Evolutionary conservation across 2,888 invertebrate genomes (phyloP), one percentile per base, ranked within the genome.

Genomic region (Limnephilus lunatus): DNA sequence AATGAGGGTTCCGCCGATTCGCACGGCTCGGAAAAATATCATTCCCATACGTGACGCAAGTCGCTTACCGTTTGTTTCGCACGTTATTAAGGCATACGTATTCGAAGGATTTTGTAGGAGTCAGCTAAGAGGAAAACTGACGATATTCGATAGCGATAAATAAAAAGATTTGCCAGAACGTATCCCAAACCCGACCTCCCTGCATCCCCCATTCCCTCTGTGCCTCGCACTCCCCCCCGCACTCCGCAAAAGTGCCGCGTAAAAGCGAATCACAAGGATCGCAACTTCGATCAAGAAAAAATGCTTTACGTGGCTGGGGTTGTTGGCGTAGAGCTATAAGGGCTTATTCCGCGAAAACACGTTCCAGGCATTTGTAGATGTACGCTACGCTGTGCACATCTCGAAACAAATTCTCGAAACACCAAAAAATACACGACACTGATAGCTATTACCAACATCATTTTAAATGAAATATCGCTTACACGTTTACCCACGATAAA

Each of bases 1-100:
- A 89, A 85, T 81, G 25, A 15, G 44, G 89, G 32, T 91, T 80
- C 85, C 32, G 39, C 48, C 48, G 92, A 85, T 92, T 92, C 92
- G 86, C 92, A 92, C 90, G 92, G 85, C 81, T 90, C 80, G 81
- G 81, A 85, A 48, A 89, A 85, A 86, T 86, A 92, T 92, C 90
- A 92, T 92, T 92, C 86, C 80, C 92, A 90, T 81, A 92, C 89
- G 92, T 92, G 92, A 92, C 86, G 90, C 89, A 48, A 92, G 53
- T 44, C 81, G 53, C 68, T 80, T 68, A 35, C 82, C 53, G 89
- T 91, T 90, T 91, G 83, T 92, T 92, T 92, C 48, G 83, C 91
- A 44, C 82, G 91, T 91, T 92, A 89, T 91, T 48, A 31, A 83
- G 82, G 86, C 86, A 44, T 86, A 82, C 82, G 89, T 89, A 91